These are phyloP conservation scores for Drosophila prosaltans DNA, from an alignment of 1,140 invertebrate genomes.

Conservation along the genomic window DNA sequence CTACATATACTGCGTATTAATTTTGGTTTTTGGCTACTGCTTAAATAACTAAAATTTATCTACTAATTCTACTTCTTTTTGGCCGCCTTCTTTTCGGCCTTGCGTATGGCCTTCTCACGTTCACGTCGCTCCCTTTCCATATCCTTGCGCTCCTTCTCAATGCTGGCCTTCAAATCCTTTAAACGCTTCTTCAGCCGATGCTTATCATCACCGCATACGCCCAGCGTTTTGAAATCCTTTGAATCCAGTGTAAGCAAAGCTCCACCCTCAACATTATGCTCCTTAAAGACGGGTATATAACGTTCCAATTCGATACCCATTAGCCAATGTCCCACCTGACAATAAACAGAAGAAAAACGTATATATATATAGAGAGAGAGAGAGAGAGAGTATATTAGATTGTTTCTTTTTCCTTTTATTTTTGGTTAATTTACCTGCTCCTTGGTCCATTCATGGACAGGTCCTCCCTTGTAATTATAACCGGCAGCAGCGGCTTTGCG, in stretches of 20 bases:
- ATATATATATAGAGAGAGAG: too few relatives aligned
- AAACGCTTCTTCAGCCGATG: constrained; percentile 93
- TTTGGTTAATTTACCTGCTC: constrained; percentile 87
- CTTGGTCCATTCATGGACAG: constrained; percentile 93
- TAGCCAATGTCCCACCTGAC: constrained; percentile 93
- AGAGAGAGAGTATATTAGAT: too few relatives aligned
- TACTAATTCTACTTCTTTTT: constrained; percentile 89
- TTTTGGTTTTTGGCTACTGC: constrained; percentile 78
- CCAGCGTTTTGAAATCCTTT: constrained; percentile 93
- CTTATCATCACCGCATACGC: constrained; percentile 91
- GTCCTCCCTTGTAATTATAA: constrained; percentile 88
- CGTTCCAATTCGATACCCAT: constrained; percentile 91
- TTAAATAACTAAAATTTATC: constrained; percentile 76
- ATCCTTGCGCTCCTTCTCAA: constrained; percentile 91
- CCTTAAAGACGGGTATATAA: constrained; percentile 92
- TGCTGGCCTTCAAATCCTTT: constrained; percentile 91
- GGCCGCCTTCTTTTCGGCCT: constrained; percentile 91
- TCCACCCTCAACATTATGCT: constrained; percentile 92
- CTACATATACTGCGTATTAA: constrained; percentile 70
- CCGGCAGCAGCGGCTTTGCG: constrained; percentile 71
- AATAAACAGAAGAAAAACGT: too few relatives aligned
- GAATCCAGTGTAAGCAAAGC: constrained; percentile 92
- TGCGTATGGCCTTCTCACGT: constrained; percentile 89
- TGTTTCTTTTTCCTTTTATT: too few relatives aligned
- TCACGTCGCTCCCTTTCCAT: constrained; percentile 90